A percentile compares a stretch with the other conserved stretches of the same genome.
These are phyloP conservation scores for Galaxea fascicularis DNA, from an alignment of 92 coral and sea anemone genomes.

Conservation along the genomic window DNA sequence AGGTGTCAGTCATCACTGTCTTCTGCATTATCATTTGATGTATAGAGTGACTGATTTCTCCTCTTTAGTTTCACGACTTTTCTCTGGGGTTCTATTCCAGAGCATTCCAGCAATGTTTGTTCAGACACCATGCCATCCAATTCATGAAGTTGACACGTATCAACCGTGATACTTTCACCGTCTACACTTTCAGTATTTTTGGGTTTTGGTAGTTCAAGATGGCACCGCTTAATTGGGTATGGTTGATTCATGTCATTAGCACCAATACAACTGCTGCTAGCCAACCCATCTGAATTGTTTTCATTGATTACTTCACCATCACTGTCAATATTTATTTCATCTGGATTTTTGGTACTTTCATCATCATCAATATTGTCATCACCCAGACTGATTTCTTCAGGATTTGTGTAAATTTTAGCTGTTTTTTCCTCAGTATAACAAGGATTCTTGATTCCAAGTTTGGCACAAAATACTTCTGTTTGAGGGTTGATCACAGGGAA, in stretches of 20 bases:
- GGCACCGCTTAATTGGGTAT: conserved; percentile 12
- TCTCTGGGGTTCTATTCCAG: conserved; percentile 66
- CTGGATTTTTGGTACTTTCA: conserved; percentile 48
- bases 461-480: conserved; percentile 77
- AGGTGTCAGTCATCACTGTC: conserved; percentile 40
- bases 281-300: background rate
- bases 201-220: conserved; percentile 36
- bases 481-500: conserved; percentile 76
- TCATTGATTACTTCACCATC: conserved; percentile 23
- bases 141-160: background rate
- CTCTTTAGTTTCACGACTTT: conserved; percentile 82
- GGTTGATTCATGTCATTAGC: background rate
- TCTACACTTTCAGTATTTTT: background rate
- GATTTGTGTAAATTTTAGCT: conserved; percentile 65
- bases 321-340: conserved; percentile 65
- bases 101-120: background rate
- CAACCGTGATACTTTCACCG: background rate
- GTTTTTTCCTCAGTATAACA: conserved; percentile 52
- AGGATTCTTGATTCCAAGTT: conserved; percentile 82
- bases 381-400: conserved; percentile 86
- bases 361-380: conserved; percentile 72
- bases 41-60: conserved; percentile 90
- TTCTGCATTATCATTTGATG: conserved; percentile 72
- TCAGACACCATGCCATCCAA: background rate
- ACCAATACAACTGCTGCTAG: background rate